Conservation (phyloP, 2,797 vertebrate genomes). For the Sitta carolinensis region DNA sequence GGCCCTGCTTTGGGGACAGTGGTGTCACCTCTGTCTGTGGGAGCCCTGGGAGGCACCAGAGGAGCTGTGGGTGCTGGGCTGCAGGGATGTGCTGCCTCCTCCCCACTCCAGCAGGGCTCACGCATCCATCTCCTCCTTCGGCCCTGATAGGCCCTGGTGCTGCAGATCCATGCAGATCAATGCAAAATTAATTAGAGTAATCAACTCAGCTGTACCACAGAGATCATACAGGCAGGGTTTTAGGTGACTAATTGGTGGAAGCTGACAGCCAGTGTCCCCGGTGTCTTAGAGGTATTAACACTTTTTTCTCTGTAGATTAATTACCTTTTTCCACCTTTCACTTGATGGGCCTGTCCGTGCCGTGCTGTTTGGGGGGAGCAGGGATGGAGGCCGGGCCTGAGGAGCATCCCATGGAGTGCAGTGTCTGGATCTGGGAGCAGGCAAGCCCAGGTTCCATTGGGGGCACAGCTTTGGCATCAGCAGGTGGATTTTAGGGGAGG, state of each 20-base stretch:
- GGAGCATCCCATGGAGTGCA: neutral
- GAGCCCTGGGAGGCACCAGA: neutral
- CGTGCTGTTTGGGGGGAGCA: neutral
- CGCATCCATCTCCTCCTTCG: slow-evolving; percentile 64
- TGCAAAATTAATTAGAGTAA: slow-evolving; percentile 84
- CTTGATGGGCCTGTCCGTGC: neutral
- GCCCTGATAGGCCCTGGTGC: slow-evolving; percentile 54
- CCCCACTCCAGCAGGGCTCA: neutral
- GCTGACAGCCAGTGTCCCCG: slow-evolving; percentile 74
- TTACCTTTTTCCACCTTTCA: slow-evolving; percentile 65
- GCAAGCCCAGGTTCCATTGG: fast-evolving
- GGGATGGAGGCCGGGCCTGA: neutral
- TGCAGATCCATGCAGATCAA: slow-evolving; percentile 74
- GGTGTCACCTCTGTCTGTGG: fast-evolving
- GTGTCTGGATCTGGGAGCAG: neutral
- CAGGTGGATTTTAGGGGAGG: neutral
- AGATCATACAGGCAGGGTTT: slow-evolving; percentile 72
- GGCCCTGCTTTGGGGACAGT: neutral
- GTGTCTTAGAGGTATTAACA: slow-evolving; percentile 70
- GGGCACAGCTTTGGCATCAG: neutral
- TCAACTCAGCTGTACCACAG: slow-evolving; percentile 72
- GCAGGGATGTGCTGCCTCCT: neutral
- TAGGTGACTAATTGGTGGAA: slow-evolving; percentile 78
- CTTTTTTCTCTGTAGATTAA: slow-evolving; percentile 66
- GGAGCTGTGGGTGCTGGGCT: fast-evolving